Base-by-base conservation (phyloP, 35 echinoderm and acorn worm species). In the Acanthaster planci region DNA sequence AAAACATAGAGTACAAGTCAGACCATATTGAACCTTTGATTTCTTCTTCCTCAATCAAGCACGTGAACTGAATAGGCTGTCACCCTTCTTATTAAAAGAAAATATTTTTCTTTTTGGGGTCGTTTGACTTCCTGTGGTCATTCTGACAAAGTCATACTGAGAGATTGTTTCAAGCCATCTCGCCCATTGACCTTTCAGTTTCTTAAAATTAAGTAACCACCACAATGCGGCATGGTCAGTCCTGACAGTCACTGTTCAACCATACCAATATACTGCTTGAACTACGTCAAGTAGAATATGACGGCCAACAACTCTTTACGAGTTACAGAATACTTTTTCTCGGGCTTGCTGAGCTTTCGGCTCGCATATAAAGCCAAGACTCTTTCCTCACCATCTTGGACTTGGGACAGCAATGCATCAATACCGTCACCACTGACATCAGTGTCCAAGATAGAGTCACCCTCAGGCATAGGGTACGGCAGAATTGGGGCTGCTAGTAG, bases 131-230 rank as follows among this genome's bases (percentile, higher is more conserved):
- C n/a, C n/a, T n/a, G n/a, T n/a, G n/a, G n/a, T n/a, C n/a, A n/a
- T n/a, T n/a, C n/a, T 86, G 21, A 40, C 38, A 16, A 91, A 80
- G 23, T 86, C 54, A 38, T 91, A 91, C 26, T 85, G 39, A 16
- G 75, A 47, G 5, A 80, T 36, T 39, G 39, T 64, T 83, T 91
- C 77, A 1, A 91, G 26, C 83, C 89, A 91, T 29, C 83, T 37
- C 14, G 89, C 89, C 30, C 38, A 58, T 53, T 94, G 91, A 19
- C 90, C 84, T 30, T 80, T 77, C 29, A 76, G 90, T 8, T 80
- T 35, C 37, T 87, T 86, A 36, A 87, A 92, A 77, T 79, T 78
- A 29, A 87, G 12, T 16, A 93, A 27, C 86, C 91, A 93, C 47
- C 80, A 44, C 34, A 93, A 56, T 18, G 86, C 32, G 10, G 51